Conservation (phyloP, 2,888 invertebrate species). For the Dione vanillae region DNA sequence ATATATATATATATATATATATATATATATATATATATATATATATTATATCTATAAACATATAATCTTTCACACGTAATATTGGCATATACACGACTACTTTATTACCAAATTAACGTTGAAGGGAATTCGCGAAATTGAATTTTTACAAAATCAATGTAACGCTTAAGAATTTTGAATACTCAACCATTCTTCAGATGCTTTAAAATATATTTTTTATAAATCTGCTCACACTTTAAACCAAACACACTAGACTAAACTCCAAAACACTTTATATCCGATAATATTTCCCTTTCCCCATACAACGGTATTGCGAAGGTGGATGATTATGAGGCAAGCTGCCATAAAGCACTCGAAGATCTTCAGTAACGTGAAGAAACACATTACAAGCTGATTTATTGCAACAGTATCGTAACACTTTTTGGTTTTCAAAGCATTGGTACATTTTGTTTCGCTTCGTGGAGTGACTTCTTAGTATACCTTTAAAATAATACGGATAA, state of each 20-base stretch:
- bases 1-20: no score
- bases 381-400: slow-evolving; percentile 55
- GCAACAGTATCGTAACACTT: slow-evolving; percentile 54
- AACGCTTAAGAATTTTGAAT: no score
- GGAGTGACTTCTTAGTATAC: slow-evolving; percentile 33
- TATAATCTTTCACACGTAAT: no score
- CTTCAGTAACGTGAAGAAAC: slow-evolving; percentile 50
- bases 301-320: slow-evolving; percentile 44
- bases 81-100: no score
- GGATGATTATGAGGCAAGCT: slow-evolving; percentile 50
- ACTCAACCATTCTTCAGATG: no score
- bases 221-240: not conserved
- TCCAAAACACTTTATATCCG: slow-evolving; percentile 32
- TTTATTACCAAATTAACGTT: no score
- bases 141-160: no score
- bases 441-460: not conserved
- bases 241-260: no score
- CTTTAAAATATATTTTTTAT: no score
- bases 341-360: slow-evolving; percentile 42
- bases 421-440: not conserved
- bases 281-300: slow-evolving; percentile 48
- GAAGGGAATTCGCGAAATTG: no score
- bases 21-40: no score
- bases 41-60: no score
- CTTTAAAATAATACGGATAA: slow-evolving; percentile 57